Conservation (phyloP, 30 jellyfish, hydroid and myxozoan genomes). For the Sanderia malayensis region DNA sequence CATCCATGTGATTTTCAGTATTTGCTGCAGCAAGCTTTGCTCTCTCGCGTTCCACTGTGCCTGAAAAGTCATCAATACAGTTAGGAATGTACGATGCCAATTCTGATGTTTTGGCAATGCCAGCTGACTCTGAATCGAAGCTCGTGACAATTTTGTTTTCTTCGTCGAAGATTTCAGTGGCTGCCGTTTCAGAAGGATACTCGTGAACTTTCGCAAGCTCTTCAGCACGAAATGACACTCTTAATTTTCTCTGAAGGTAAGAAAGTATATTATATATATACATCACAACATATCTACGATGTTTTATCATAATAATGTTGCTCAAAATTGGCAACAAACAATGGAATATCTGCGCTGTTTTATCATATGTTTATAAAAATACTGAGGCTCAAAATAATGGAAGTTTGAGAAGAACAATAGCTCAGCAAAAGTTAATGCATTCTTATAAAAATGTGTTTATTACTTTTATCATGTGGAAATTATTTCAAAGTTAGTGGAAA, state of each 20-base stretch:
- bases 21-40: not conserved
- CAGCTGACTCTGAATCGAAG: not conserved
- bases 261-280: no score
- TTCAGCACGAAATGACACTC: slow-evolving; percentile 29
- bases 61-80: slow-evolving; percentile 18
- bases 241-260: slow-evolving; percentile 17
- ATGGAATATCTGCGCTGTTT: no score
- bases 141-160: not conserved
- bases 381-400: not conserved
- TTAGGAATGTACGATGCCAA: slow-evolving; percentile 37
- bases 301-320: no score
- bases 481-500: no score
- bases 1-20: not conserved
- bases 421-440: no score
- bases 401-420: no score
- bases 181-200: slow-evolving; percentile 58
- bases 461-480: no score
- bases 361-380: no score
- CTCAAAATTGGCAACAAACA: no score
- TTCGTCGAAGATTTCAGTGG: slow-evolving; percentile 46
- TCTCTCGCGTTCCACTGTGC: slow-evolving; percentile 43
- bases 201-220: slow-evolving; percentile 41
- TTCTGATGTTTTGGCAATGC: no score
- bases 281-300: no score
- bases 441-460: no score